Conservation (phyloP, 2,888 invertebrate genomes). For the Notodonta dromedarius region DNA sequence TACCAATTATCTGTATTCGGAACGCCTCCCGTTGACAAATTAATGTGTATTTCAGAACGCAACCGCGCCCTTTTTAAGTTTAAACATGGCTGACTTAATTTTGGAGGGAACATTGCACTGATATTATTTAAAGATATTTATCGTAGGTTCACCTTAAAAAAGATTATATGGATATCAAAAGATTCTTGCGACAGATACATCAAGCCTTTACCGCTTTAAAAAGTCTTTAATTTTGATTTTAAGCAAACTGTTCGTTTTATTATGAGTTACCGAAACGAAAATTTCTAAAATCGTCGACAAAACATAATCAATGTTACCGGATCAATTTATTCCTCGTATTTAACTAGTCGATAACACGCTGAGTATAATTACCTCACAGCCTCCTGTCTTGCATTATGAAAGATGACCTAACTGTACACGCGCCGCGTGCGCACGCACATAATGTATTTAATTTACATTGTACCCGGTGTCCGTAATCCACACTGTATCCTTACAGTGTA, state of each 20-base stretch:
- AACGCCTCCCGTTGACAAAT: conserved; percentile 77
- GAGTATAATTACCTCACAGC: conserved; percentile 6
- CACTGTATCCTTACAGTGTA: not conserved
- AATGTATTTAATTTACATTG: conserved; percentile 40
- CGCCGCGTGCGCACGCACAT: conserved; percentile 19
- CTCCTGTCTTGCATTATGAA: conserved; percentile 33
- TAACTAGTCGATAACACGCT: too few species aligned
- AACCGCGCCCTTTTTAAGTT: conserved; percentile 51
- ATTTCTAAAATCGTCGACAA: too few species aligned
- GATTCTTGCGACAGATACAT: too few species aligned
- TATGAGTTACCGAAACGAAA: too few species aligned
- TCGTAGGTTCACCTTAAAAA: too few species aligned
- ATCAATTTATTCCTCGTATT: too few species aligned
- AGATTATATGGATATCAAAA: too few species aligned
- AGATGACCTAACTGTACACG: conserved; percentile 32
- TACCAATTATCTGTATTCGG: conserved; percentile 68
- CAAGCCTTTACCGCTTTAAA: too few species aligned
- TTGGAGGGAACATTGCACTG: not conserved
- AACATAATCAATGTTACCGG: too few species aligned
- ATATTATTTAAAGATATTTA: not conserved
- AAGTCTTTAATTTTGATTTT: too few species aligned
- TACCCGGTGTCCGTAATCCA: conserved; percentile 10
- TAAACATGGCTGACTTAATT: conserved; percentile 53
- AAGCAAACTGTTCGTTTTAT: too few species aligned
- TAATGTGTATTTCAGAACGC: conserved; percentile 48